Evolutionary conservation across 2,888 invertebrate species (phyloP).

Genomic region (Seladonia tumulorum): DNA sequence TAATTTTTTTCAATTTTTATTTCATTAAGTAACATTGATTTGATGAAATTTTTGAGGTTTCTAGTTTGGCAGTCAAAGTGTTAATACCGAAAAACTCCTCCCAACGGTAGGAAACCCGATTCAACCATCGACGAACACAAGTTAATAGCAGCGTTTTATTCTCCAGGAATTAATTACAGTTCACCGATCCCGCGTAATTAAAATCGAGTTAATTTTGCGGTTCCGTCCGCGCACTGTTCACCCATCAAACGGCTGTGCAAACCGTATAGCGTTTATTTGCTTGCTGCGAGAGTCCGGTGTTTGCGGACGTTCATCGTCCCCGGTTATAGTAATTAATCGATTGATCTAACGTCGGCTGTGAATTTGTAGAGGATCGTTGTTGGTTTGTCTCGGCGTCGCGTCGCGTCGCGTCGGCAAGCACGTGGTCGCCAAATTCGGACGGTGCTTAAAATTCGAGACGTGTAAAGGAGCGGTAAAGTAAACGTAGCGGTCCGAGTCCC

Average conservation of each 20-base stretch:
- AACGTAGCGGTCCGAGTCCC: slow-evolving; percentile 49
- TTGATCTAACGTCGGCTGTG: not conserved
- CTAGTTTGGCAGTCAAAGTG: no score
- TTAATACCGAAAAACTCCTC: not conserved
- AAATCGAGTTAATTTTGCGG: not conserved
- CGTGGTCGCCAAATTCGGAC: slow-evolving; percentile 34
- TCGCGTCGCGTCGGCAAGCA: no score
- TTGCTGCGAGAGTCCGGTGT: not conserved
- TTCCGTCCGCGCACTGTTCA: not conserved
- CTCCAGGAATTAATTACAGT: not conserved
- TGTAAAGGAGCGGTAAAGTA: slow-evolving; percentile 48
- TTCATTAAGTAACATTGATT: no score
- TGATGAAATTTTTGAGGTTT: no score
- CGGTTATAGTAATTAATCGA: slow-evolving; percentile 37
- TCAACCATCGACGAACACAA: not conserved
- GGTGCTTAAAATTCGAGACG: slow-evolving; percentile 54
- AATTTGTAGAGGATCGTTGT: not conserved
- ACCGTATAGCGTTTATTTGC: slow-evolving; percentile 33
- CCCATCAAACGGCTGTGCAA: slow-evolving; percentile 21
- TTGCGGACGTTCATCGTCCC: slow-evolving; percentile 5
- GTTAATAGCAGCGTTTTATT: not conserved
- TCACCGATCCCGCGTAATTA: not conserved
- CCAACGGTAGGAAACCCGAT: not conserved
- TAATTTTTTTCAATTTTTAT: no score
- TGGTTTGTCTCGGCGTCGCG: not conserved